Evolutionary conservation across 2,797 vertebrate species (phyloP).

Genomic region (Labeo calbasu): DNA sequence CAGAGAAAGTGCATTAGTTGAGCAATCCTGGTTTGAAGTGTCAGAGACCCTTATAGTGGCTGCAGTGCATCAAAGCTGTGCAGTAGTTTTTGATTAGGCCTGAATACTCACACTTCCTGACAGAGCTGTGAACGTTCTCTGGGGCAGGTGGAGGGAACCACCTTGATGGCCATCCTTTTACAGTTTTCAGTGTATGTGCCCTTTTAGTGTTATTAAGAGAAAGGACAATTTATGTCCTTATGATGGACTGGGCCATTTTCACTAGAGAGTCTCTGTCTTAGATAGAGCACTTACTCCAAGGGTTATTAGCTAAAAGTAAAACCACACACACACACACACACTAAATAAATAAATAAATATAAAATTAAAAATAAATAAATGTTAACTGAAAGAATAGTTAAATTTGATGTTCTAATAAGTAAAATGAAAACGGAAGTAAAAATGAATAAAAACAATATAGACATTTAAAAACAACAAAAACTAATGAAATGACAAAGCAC

Average conservation of each 20-base stretch:
- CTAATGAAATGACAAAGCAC: too few species aligned
- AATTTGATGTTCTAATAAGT: not conserved
- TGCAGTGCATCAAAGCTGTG: conserved; percentile 14
- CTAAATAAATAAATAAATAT: too few species aligned
- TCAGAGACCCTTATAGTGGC: conserved; percentile 10
- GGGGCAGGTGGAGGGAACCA: not conserved
- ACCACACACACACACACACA: too few species aligned
- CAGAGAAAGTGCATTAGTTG: conserved; percentile 25
- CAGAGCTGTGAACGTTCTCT: not conserved
- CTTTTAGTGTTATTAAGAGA: conserved; percentile 22
- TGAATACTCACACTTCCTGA: not conserved
- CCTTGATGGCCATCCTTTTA: not conserved
- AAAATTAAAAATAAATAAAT: too few species aligned
- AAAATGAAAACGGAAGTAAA: not conserved
- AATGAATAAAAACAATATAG: not conserved
- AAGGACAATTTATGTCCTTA: not conserved
- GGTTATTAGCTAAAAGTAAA: not conserved
- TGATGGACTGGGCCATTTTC: conserved; percentile 2
- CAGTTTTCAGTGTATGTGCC: conserved; percentile 7
- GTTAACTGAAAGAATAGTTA: not conserved
- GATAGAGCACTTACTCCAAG: not conserved
- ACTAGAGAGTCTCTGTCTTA: not conserved
- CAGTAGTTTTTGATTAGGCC: conserved; percentile 17
- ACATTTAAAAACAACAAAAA: not conserved
- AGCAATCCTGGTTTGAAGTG: conserved; percentile 24